Evolutionary conservation across 1,140 invertebrate genomes (phyloP).

Genomic region (Drosophila chauvacae): DNA sequence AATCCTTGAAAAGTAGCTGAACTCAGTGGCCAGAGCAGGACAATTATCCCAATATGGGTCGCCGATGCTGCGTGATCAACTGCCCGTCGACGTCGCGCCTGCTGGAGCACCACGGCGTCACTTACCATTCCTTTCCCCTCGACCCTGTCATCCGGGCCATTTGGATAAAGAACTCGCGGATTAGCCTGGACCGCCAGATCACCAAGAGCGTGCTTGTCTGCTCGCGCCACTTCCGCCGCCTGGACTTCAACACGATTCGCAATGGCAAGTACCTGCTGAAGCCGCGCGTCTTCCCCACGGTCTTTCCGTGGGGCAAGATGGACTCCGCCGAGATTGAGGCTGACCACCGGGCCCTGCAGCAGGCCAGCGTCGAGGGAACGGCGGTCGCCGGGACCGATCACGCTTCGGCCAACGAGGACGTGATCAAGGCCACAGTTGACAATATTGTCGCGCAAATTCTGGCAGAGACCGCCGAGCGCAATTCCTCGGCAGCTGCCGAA

Average conservation of each 20-base stretch:
- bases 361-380: slow-evolving; percentile 49
- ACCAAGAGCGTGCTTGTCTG: slow-evolving; percentile 87
- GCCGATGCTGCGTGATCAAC: slow-evolving; percentile 81
- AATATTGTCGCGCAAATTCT: slow-evolving; percentile 70
- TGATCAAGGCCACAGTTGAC: slow-evolving; percentile 72
- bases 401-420: slow-evolving; percentile 55
- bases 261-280: slow-evolving; percentile 87
- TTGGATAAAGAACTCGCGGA: slow-evolving; percentile 85
- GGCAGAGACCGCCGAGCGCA: slow-evolving; percentile 64
- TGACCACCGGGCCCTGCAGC: slow-evolving; percentile 68
- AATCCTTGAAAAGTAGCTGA: background rate
- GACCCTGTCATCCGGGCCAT: slow-evolving; percentile 83
- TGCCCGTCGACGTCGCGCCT: slow-evolving; percentile 81
- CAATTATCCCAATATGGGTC: slow-evolving; percentile 56
- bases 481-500: slow-evolving; percentile 42
- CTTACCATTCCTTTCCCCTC: slow-evolving; percentile 86
- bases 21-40: background rate
- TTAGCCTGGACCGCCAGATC: slow-evolving; percentile 85
- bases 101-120: slow-evolving; percentile 85
- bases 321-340: slow-evolving; percentile 66
- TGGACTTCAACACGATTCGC: slow-evolving; percentile 87
- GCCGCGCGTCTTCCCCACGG: slow-evolving; percentile 83
- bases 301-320: slow-evolving; percentile 84
- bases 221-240: slow-evolving; percentile 87
- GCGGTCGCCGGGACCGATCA: slow-evolving; percentile 18